A percentile compares a stretch with the other conserved stretches of the same genome.
Conservation (phyloP, 2,113 vertebrate species). For the Lontra canadensis region DNA sequence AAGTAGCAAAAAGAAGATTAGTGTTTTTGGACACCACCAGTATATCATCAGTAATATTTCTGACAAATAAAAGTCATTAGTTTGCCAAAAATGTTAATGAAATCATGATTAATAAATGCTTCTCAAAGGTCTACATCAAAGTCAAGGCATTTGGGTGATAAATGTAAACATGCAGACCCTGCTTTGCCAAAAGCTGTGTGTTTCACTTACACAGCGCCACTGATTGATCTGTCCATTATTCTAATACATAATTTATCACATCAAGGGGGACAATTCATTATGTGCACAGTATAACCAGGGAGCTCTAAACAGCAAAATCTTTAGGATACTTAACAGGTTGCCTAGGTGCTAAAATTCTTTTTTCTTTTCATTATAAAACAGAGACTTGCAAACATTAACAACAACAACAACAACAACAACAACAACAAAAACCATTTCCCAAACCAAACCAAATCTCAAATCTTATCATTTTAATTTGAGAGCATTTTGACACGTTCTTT, state of each 20-base stretch:
- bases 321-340: constrained; percentile 65
- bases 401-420: not conserved
- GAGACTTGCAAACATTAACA: not conserved
- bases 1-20: constrained; percentile 76
- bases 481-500: constrained; percentile 29
- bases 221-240: constrained; percentile 87
- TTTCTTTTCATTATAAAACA: constrained; percentile 31
- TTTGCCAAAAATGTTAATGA: constrained; percentile 83
- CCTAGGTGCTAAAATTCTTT: not conserved
- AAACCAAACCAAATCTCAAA: not conserved
- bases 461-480: constrained; percentile 2
- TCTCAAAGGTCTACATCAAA: constrained; percentile 85
- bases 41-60: constrained; percentile 82
- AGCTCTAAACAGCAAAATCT: constrained; percentile 74
- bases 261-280: constrained; percentile 82
- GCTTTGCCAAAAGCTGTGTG: constrained; percentile 82
- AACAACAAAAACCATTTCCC: not conserved
- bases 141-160: constrained; percentile 83
- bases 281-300: constrained; percentile 73
- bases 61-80: constrained; percentile 85
- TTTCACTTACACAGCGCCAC: constrained; percentile 75
- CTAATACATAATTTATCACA: constrained; percentile 86
- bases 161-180: constrained; percentile 82
- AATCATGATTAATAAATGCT: constrained; percentile 87
- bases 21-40: constrained; percentile 72